Base-by-base conservation (phyloP, 23 tunicate genomes). In the Styela clava region DNA sequence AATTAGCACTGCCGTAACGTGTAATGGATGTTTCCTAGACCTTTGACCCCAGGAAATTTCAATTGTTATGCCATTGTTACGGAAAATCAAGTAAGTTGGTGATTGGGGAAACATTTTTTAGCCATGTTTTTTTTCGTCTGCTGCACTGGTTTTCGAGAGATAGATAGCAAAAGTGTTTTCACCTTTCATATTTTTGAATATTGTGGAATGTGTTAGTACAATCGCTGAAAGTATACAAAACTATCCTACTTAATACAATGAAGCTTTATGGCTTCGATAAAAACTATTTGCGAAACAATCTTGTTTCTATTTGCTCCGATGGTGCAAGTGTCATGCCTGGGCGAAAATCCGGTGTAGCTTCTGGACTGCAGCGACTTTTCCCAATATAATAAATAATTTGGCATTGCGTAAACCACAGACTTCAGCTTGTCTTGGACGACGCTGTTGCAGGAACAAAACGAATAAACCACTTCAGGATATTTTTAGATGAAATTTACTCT, bases 401-500 rank as follows among this genome's bases (percentile, higher is more conserved):
- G 70, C 70, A 65, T 65, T 65, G 70, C 18, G 7, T 65, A 5
- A 65, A 65, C 16, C 70, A 65, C 29, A 65, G 70, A 65, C 70
- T 65, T 65, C 16, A 65, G 70, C 70, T 65, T 27, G 70, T 16
- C 18, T 9, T 44, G 12, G 56, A 12, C 7, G 12, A 44, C 12
- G 56, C 56, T 5, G 7, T 65, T 5, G 70, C 9, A 65, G 18
- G 3, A 5, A 65, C 16, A 9, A 16, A 16, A 5, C 16, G 70
- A 5, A 65, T 16, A 65, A 65, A 65, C 18, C 16, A 65, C 70
- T 16, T 65, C 18, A 9, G 16, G 70, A 5, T 16, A 65, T 65
- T 65, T 27, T 16, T 65, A 3, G 70, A 65, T 5, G 7, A 16
- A 5, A 5, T 16, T 7, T 65, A 65, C 18, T 65, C 16, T 5